These are phyloP conservation scores for Lasioglossum calceatum DNA, from an alignment of 2,888 invertebrate genomes.

Conservation along the genomic window DNA sequence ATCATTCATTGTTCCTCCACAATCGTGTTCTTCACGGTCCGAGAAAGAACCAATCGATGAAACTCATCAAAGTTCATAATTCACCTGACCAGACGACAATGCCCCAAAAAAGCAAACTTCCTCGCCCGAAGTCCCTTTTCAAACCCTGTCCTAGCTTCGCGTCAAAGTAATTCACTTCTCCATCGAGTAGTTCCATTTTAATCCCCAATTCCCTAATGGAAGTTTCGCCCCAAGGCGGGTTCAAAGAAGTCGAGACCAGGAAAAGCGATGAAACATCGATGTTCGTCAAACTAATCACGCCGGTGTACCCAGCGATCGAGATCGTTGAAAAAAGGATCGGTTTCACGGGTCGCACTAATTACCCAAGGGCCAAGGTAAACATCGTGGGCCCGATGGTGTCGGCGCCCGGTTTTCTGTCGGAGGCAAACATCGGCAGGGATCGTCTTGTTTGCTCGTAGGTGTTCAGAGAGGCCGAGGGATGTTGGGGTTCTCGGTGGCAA, in stretches of 20 bases:
- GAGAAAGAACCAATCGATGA: too few relatives aligned
- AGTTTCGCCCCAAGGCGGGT: neutral
- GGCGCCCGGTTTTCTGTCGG: neutral
- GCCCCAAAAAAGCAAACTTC: neutral
- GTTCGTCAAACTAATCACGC: conserved; percentile 36
- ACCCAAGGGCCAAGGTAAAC: conserved; percentile 13
- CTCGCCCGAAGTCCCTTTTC: neutral
- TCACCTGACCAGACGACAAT: neutral
- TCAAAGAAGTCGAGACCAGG: conserved; percentile 8
- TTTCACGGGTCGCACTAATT: conserved; percentile 29
- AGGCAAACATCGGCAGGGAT: neutral
- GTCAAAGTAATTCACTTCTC: neutral
- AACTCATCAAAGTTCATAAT: too few relatives aligned
- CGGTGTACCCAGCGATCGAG: neutral
- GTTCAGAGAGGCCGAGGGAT: neutral
- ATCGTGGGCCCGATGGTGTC: neutral
- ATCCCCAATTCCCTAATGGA: neutral
- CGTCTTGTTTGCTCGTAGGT: neutral
- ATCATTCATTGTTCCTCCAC: neutral
- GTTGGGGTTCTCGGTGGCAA: conserved; percentile 58
- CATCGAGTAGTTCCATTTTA: neutral
- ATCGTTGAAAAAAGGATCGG: conserved; percentile 4
- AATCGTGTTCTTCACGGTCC: neutral
- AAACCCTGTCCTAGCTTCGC: neutral
- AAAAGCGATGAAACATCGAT: conserved; percentile 29